These are phyloP conservation scores for Erannis defoliaria DNA, from an alignment of 2,888 invertebrate species.

Conservation along the genomic window DNA sequence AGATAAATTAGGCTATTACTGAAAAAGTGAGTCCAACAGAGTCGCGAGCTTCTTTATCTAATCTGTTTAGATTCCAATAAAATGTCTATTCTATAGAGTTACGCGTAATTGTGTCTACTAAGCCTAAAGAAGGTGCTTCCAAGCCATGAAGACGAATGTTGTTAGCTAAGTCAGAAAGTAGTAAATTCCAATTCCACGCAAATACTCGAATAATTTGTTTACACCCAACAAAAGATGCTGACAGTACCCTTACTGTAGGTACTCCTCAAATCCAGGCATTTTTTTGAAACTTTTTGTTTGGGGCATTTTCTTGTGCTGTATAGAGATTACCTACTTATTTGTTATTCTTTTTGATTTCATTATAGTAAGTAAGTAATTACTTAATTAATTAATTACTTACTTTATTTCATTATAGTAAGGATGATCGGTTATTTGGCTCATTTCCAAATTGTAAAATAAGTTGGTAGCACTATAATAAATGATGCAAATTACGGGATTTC, in stretches of 20 bases:
- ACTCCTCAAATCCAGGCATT: constrained; percentile 19
- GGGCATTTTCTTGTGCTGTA: constrained; percentile 22
- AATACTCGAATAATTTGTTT: constrained; percentile 3
- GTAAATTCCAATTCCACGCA: background rate
- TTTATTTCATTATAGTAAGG: constrained; percentile 19
- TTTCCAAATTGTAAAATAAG: constrained; percentile 20
- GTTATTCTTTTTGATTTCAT: constrained; percentile 28
- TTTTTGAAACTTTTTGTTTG: constrained; percentile 22
- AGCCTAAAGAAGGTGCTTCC: too few species aligned
- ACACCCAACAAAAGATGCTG: constrained; percentile 4
- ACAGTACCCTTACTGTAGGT: constrained; percentile 4
- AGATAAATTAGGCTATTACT: background rate
- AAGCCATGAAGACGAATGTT: background rate
- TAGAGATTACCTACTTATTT: constrained; percentile 41
- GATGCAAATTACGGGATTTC: constrained; percentile 2
- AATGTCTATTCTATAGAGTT: too few species aligned
- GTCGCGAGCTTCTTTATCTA: background rate
- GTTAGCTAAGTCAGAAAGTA: background rate
- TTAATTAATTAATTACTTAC: too few species aligned
- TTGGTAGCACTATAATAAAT: background rate
- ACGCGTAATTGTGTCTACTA: too few species aligned
- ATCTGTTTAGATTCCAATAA: background rate
- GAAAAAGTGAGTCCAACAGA: background rate
- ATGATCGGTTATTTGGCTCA: constrained; percentile 17
- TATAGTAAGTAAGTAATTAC: too few species aligned